Evolutionary conservation across 2,113 vertebrate genomes (phyloP).

Genomic region (Leptodactylus fuscus): DNA sequence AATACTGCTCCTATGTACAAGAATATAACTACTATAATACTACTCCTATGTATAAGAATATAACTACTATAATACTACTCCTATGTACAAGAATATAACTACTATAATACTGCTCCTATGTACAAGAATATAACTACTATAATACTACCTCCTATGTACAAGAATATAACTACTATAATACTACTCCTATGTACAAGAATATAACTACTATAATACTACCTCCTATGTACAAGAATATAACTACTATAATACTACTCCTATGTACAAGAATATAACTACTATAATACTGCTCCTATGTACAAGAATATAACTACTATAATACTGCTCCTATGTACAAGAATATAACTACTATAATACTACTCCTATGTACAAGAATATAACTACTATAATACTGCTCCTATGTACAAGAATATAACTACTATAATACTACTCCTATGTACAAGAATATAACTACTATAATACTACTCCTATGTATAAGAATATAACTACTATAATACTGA

Average conservation of each 20-base stretch:
- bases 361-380: too few species aligned
- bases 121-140: slow-evolving; percentile 18
- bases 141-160: background rate
- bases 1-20: background rate
- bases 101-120: slow-evolving; percentile 10
- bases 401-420: background rate
- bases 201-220: slow-evolving; percentile 3
- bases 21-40: too few species aligned
- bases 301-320: slow-evolving; percentile 4
- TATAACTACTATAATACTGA: too few species aligned
- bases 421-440: background rate
- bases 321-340: background rate
- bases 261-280: background rate
- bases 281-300: background rate
- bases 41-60: too few species aligned
- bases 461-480: background rate
- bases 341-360: background rate
- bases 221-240: slow-evolving; percentile 1
- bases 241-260: slow-evolving; percentile 3
- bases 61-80: too few species aligned
- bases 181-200: background rate
- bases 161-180: slow-evolving; percentile 18
- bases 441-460: slow-evolving; percentile 22
- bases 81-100: background rate
- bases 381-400: background rate